These are phyloP conservation scores for Oeneis ivallda DNA, from an alignment of 2,888 invertebrate genomes.

Conservation along the genomic window DNA sequence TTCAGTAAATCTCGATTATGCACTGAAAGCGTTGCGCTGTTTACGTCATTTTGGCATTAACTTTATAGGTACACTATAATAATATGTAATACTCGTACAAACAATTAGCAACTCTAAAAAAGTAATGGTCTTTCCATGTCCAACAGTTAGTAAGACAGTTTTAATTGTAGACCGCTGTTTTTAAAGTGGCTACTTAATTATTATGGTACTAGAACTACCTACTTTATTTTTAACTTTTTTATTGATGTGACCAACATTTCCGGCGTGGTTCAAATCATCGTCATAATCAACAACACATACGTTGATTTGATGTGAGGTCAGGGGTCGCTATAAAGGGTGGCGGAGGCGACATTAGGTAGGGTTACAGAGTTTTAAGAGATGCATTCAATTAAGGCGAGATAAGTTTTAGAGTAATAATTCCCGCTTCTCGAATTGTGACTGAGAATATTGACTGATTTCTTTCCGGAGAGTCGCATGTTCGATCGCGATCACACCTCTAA, in stretches of 20 bases:
- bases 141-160: constrained; percentile 28
- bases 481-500: no score
- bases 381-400: no score
- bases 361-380: no score
- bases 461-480: no score
- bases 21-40: constrained; percentile 34
- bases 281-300: no score
- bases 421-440: no score
- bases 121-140: constrained; percentile 35
- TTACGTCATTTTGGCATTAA: constrained; percentile 28
- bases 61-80: constrained; percentile 5
- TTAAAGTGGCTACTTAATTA: background rate
- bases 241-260: background rate
- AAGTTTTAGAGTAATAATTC: no score
- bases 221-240: background rate
- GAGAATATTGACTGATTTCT: no score
- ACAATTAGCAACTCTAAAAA: constrained; percentile 27
- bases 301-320: no score
- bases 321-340: no score
- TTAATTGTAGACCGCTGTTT: constrained; percentile 20
- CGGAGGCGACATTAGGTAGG: no score
- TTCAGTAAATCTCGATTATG: constrained; percentile 34
- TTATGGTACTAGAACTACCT: background rate
- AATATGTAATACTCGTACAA: constrained; percentile 24
- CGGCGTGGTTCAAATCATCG: no score